Evolutionary conservation across 2,888 invertebrate genomes (phyloP), one percentile per base, ranked within the genome.

Genomic region (Eurytoma adleriae): DNA sequence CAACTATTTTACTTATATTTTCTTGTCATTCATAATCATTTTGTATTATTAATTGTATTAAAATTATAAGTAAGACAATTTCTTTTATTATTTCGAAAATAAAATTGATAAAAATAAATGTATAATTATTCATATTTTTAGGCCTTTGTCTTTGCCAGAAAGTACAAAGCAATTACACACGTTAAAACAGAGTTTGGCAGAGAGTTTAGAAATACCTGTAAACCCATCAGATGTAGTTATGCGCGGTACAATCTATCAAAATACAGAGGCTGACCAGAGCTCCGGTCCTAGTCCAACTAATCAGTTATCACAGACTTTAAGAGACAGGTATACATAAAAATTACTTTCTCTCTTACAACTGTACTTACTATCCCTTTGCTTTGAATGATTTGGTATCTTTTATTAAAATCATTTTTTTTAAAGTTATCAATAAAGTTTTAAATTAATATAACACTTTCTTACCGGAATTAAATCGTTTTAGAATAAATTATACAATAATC

Each of bases 181-280:
- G 48, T 70, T 86, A 48, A 88, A 87, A 62, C 87, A 88, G 83
- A 85, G 83, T 5, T 83, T 85, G 48, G 84, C 88, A 52, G 89
- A 88, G 59, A 87, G 86, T 79, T 83, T 89, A 75, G 90, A 90
- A 84, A 87, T 89, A 75, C 82, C 89, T 68, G 86, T 90, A 2
- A 89, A 89, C 84, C 88, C 89, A 56, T 88, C 89, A 13, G 89
- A 90, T 70, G 86, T 90, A 56, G 87, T 87, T 7, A 88, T 88
- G 87, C 87, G 89, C 73, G 89, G 88, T 67, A 89, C 89, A 73
- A 85, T 87, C 81, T 89, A 89, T 85, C 88, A 89, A 84, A 89
- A 88, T 83, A 86, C 87, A 3, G 89, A 88, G 72, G 85, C 85
- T 18, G 88, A 88, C 62, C 89, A 87, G 79, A 89, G 87, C 80